phyloP scores from a whole-genome alignment of 2,888 invertebrate species.

The Yponomeuta sedellus region DNA sequence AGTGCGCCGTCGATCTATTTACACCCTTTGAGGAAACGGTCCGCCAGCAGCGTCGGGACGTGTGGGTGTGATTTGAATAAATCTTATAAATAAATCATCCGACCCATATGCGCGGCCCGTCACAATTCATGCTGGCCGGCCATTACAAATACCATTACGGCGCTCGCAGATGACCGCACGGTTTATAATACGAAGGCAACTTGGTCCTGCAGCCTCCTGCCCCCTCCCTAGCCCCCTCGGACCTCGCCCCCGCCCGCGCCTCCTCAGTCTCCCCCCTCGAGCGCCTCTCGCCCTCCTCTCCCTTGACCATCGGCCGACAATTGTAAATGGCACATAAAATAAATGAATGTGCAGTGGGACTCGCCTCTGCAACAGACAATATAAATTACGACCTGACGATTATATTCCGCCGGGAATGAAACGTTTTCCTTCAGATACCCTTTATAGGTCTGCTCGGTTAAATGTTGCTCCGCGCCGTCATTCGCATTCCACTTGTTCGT shows the following conservation, averaged over 20 bases:
- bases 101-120: conserved; percentile 53
- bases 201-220: conserved; percentile 37
- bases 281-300: conserved; percentile 44
- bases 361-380: conserved; percentile 78
- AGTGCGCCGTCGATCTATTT: conserved; percentile 18
- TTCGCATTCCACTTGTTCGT: not conserved
- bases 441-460: conserved; percentile 19
- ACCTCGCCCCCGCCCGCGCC: conserved; percentile 21
- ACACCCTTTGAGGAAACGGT: conserved; percentile 21
- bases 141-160: conserved; percentile 73
- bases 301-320: conserved; percentile 79
- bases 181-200: conserved; percentile 75
- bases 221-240: conserved; percentile 22
- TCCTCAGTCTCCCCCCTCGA: not conserved
- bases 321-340: conserved; percentile 79
- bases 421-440: conserved; percentile 71
- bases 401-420: conserved; percentile 76
- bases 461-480: not conserved
- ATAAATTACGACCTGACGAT: conserved; percentile 78
- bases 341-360: conserved; percentile 78
- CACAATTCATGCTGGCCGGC: conserved; percentile 60
- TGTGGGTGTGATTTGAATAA: conserved; percentile 39
- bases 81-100: conserved; percentile 63
- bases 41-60: conserved; percentile 21
- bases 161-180: conserved; percentile 76